These are phyloP conservation scores for Dendropsophus ebraccatus DNA, from an alignment of 2,113 vertebrate genomes.

Conservation along the genomic window DNA sequence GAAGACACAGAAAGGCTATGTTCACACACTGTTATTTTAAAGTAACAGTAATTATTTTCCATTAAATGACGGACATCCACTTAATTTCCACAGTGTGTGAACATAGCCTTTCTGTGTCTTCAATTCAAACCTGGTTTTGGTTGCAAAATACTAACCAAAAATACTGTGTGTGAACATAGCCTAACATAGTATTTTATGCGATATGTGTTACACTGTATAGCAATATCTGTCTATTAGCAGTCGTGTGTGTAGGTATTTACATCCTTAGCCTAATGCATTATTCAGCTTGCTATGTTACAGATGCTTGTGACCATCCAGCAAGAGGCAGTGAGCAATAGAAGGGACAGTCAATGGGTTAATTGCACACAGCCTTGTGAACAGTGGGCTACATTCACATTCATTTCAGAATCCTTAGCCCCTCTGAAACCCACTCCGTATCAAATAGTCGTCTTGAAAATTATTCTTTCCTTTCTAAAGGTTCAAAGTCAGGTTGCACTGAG, in stretches of 20 bases:
- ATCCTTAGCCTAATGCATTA: background rate
- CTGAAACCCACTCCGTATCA: constrained; percentile 63
- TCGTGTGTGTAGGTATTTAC: background rate
- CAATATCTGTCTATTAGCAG: background rate
- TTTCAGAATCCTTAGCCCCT: constrained; percentile 53
- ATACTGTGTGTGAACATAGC: too few relatives aligned
- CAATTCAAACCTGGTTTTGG: too few relatives aligned
- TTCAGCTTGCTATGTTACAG: background rate
- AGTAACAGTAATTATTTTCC: too few relatives aligned
- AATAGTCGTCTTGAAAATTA: constrained; percentile 67
- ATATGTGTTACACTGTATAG: too few relatives aligned
- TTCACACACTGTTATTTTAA: too few relatives aligned
- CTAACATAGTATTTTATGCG: too few relatives aligned
- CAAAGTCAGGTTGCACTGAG: constrained; percentile 69
- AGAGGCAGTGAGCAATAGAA: constrained; percentile 32
- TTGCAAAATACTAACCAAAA: too few relatives aligned
- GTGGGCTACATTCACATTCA: constrained; percentile 53
- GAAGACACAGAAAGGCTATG: too few relatives aligned
- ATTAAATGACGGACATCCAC: too few relatives aligned
- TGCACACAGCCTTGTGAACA: constrained; percentile 37
- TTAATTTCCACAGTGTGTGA: too few relatives aligned
- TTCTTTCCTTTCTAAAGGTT: constrained; percentile 68
- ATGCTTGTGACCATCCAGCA: background rate
- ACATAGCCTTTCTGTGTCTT: too few relatives aligned
- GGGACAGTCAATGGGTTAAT: constrained; percentile 45